Evolutionary conservation across 2,113 vertebrate species (phyloP).

Genomic region (Eidolon helvum): DNA sequence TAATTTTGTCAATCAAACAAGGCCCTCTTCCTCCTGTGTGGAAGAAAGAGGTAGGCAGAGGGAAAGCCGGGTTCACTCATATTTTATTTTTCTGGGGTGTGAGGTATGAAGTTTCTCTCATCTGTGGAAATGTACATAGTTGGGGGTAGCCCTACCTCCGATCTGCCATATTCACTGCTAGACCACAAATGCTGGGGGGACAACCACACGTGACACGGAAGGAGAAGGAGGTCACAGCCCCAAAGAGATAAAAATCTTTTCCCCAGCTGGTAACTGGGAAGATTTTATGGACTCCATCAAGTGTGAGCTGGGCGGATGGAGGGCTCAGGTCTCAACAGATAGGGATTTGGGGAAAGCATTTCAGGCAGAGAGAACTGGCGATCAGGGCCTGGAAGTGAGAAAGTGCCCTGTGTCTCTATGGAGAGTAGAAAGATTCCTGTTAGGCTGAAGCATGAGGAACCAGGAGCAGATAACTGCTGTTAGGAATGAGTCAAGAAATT

Average conservation of each 20-base stretch:
- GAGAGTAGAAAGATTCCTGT: not conserved
- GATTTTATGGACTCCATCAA: not conserved
- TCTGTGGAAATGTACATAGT: not conserved
- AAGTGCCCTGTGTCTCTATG: not conserved
- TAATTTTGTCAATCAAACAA: not conserved
- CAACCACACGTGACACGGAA: not conserved
- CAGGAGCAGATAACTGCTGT: too few species aligned
- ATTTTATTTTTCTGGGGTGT: not conserved
- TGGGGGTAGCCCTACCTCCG: not conserved
- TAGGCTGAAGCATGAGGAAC: not conserved
- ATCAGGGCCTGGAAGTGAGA: not conserved
- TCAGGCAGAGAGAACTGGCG: not conserved
- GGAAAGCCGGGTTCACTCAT: not conserved
- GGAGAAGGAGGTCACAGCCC: not conserved
- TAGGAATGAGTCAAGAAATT: not conserved
- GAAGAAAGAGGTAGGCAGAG: not conserved
- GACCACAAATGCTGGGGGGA: not conserved
- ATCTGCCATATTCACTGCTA: not conserved
- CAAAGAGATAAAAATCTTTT: not conserved
- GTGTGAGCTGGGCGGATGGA: not conserved
- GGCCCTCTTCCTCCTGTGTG: not conserved
- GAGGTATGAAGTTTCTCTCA: not conserved
- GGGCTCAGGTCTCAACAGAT: not conserved
- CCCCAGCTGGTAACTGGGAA: not conserved
- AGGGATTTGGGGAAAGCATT: not conserved